Evolutionary conservation across 1,140 invertebrate species (phyloP), one percentile per base, ranked within the genome.

Genomic region (Bilobella aurantiaca): DNA sequence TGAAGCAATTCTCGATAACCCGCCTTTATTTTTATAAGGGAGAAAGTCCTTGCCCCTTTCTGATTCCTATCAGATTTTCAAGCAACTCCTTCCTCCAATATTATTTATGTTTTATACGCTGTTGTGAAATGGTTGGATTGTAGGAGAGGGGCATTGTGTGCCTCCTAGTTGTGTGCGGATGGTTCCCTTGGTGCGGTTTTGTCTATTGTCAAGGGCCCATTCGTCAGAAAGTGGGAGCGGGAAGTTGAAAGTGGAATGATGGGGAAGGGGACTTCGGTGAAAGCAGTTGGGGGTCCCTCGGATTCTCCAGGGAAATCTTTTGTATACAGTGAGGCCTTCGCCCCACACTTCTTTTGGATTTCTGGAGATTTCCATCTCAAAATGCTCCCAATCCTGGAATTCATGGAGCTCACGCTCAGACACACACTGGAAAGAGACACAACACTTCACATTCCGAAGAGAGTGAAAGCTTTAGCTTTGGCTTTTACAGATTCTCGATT

Each of bases 281-380:
- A 29, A 21, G 25, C 53, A 58, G 57, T 58, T 16, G 32, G 57
- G 63, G 56, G 42, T 47, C 25, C 57, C 53, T 30, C 46, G 30
- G 34, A 66, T 66, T 66, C 64, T 57, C 64, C 28, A 37, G 58
- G 64, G 64, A 66, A 66, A 66, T 66, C 59, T 62, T 61, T 61
- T n/a, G 32, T 58, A 61, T 29, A 61, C 34, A 23, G 53, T 66
- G n/a, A n/a, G n/a, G n/a, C n/a, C n/a, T n/a, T n/a, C n/a, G n/a
- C n/a, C n/a, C n/a, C n/a, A n/a, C n/a, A n/a, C n/a, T n/a, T n/a
- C n/a, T 61, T 66, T 42, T 64, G 56, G 37, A n/a, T 42, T 56
- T 56, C 14, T 14, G 25, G 14, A 30, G 58, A 59, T 59, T 59
- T 59, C 27, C 31, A 59, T 59, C 58, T 5, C 3, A 14, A 29